A percentile compares a stretch with the other conserved stretches of the same genome.
Evolutionary conservation across 2,797 vertebrate species (phyloP).

Genomic region (Oreochromis mossambicus): DNA sequence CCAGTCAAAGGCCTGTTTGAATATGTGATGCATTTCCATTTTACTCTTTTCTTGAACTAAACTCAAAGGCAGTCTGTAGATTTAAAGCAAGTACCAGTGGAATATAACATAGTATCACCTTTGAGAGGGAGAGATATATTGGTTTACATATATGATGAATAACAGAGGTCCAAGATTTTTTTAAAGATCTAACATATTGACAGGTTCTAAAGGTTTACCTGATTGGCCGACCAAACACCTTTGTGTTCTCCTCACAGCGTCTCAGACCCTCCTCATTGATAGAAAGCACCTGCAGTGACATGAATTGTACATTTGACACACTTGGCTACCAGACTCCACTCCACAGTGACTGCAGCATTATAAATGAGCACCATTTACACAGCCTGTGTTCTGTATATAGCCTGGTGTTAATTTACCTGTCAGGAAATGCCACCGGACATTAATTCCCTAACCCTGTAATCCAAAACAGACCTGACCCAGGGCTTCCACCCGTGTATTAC

Average conservation of each 20-base stretch:
- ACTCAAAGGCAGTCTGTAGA: neutral
- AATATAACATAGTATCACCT: neutral
- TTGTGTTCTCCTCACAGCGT: slow-evolving; percentile 90
- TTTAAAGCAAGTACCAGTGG: neutral
- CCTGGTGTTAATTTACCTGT: slow-evolving; percentile 8
- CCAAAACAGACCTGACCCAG: neutral
- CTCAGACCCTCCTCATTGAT: slow-evolving; percentile 94
- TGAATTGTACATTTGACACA: neutral
- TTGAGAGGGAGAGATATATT: neutral
- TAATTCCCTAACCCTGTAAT: slow-evolving; percentile 18
- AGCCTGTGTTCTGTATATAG: neutral
- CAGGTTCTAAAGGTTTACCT: slow-evolving; percentile 68
- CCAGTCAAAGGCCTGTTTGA: neutral
- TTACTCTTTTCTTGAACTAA: neutral
- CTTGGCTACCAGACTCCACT: neutral
- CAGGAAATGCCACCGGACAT: neutral
- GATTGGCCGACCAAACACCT: slow-evolving; percentile 88
- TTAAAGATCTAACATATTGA: fast-evolving
- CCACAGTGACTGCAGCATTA: neutral
- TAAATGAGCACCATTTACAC: slow-evolving; percentile 11
- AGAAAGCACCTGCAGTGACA: slow-evolving; percentile 82
- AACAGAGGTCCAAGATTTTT: neutral
- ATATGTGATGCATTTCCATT: neutral
- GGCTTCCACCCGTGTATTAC: neutral
- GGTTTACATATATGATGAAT: neutral